Conservation (phyloP, 2,888 invertebrate genomes). For the Euphydryas editha region DNA sequence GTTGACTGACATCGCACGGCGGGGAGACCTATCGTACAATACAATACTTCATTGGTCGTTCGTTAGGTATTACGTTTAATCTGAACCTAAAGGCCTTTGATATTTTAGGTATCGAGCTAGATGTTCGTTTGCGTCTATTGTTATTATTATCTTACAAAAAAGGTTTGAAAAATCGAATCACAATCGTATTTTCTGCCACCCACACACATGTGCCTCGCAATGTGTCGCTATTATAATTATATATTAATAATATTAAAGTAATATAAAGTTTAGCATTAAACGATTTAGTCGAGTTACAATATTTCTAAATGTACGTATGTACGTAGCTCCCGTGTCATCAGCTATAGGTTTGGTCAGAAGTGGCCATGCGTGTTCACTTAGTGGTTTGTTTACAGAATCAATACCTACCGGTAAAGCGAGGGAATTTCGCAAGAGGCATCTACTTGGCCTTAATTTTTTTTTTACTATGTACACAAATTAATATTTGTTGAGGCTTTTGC, state of each 20-base stretch:
- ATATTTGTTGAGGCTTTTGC: constrained; percentile 71
- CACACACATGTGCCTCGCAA: constrained; percentile 33
- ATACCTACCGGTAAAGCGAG: constrained; percentile 73
- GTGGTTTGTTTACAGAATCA: constrained; percentile 71
- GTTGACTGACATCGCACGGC: constrained; percentile 66
- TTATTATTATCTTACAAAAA: constrained; percentile 51
- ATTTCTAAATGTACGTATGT: neutral
- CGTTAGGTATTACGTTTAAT: constrained; percentile 60
- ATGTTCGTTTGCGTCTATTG: constrained; percentile 69
- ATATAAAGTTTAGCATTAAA: neutral
- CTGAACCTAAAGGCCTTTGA: constrained; percentile 63
- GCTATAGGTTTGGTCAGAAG: constrained; percentile 68
- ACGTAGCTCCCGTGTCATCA: constrained; percentile 61
- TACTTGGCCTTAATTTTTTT: constrained; percentile 68
- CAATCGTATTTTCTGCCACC: constrained; percentile 42
- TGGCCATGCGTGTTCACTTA: constrained; percentile 69
- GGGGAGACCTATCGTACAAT: constrained; percentile 60
- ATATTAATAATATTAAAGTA: constrained; percentile 7
- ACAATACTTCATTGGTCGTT: constrained; percentile 59
- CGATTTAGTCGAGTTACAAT: neutral
- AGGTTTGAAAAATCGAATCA: constrained; percentile 43
- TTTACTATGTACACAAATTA: constrained; percentile 60
- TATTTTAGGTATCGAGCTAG: constrained; percentile 51
- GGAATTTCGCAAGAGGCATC: constrained; percentile 71
- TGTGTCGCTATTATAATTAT: constrained; percentile 18